These are phyloP conservation scores for Drosophila trichaetosa DNA, from an alignment of 2,888 invertebrate genomes.

Conservation along the genomic window DNA sequence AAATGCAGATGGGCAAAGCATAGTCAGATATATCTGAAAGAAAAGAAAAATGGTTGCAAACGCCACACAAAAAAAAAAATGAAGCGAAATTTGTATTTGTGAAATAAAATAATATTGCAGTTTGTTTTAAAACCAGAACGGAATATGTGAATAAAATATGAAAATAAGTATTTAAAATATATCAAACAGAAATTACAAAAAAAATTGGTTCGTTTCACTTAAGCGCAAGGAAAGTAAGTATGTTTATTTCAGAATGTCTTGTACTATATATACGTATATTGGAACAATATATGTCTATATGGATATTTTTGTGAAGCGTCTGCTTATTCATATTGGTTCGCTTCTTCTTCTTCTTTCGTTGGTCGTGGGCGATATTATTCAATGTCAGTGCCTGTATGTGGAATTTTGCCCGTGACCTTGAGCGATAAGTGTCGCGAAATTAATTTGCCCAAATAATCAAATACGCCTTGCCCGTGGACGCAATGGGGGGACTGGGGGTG, in stretches of 20 bases:
- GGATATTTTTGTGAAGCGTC: slow-evolving; percentile 5
- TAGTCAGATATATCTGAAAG: slow-evolving; percentile 11
- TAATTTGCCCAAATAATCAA: slow-evolving; percentile 78
- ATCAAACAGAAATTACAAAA: slow-evolving; percentile 69
- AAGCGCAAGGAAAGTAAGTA: not conserved
- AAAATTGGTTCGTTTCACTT: slow-evolving; percentile 35
- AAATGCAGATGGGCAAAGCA: slow-evolving; percentile 23
- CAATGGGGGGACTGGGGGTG: slow-evolving; percentile 3
- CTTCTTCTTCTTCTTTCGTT: slow-evolving; percentile 11
- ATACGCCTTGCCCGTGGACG: slow-evolving; percentile 40
- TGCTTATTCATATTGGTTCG: slow-evolving; percentile 6
- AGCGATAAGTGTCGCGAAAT: slow-evolving; percentile 80
- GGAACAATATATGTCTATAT: not conserved
- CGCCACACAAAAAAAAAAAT: slow-evolving; percentile 52
- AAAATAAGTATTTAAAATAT: slow-evolving; percentile 76
- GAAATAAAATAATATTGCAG: slow-evolving; percentile 78
- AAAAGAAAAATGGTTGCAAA: slow-evolving; percentile 49
- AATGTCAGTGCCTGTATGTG: slow-evolving; percentile 71
- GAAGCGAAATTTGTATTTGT: slow-evolving; percentile 68
- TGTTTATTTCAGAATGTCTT: slow-evolving; percentile 32
- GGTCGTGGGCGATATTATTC: slow-evolving; percentile 66
- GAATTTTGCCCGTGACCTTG: slow-evolving; percentile 82
- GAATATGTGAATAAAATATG: slow-evolving; percentile 77
- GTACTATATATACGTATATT: slow-evolving; percentile 1
- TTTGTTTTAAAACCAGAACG: slow-evolving; percentile 78